Conservation (phyloP, 2,888 invertebrate genomes). For the Sphaerophoria taeniata region DNA sequence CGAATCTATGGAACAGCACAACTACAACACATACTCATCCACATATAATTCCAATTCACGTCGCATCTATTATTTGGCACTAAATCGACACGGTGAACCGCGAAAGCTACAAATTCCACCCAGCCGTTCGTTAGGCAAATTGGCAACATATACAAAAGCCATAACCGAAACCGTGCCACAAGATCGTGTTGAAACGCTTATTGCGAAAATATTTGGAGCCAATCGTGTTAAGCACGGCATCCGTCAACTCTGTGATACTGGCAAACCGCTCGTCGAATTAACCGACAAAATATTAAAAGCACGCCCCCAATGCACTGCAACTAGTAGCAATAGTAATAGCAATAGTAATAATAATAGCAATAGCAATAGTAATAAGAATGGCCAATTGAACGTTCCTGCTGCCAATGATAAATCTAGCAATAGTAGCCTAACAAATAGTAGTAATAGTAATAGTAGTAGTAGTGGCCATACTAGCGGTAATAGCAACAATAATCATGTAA, state of each 20-base stretch:
- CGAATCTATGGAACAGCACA: conserved; percentile 92
- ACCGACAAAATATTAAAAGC: conserved; percentile 82
- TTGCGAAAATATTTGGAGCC: conserved; percentile 83
- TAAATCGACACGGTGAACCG: conserved; percentile 89
- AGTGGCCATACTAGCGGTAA: conserved; percentile 77
- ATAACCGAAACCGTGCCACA: conserved; percentile 85
- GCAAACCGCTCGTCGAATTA: conserved; percentile 82
- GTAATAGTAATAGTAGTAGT: conserved; percentile 77
- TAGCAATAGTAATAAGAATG: conserved; percentile 76
- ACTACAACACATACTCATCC: conserved; percentile 93
- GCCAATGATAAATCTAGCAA: conserved; percentile 77
- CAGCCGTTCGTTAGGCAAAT: conserved; percentile 87
- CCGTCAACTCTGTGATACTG: conserved; percentile 83
- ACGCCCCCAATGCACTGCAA: conserved; percentile 82
- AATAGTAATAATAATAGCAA: conserved; percentile 75
- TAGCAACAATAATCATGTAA: conserved; percentile 75
- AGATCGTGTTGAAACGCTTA: conserved; percentile 84
- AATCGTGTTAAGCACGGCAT: conserved; percentile 83
- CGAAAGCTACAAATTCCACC: conserved; percentile 89
- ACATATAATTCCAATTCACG: conserved; percentile 88
- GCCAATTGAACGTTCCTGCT: conserved; percentile 78
- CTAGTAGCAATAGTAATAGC: conserved; percentile 76
- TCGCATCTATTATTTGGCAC: conserved; percentile 89
- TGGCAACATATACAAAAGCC: conserved; percentile 90
- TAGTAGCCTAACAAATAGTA: conserved; percentile 76